Base-by-base conservation (phyloP, 2,888 invertebrate species). In the Isoperla grammatica region DNA sequence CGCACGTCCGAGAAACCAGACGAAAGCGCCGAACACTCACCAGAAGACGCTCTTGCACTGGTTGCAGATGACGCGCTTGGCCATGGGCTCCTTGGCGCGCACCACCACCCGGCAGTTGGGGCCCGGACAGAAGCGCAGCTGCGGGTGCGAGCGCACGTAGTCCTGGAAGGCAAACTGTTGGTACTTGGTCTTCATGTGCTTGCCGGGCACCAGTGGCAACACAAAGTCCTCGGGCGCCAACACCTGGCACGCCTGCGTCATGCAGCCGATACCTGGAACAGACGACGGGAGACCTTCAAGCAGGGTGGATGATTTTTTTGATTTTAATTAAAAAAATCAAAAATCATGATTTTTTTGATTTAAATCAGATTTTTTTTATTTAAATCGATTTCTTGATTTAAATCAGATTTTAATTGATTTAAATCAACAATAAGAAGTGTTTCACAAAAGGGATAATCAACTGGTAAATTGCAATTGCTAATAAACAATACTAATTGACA, bases 191-290 rank as follows among this genome's bases (percentile, higher is more conserved):
- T 94, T 80, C 72, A 95, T 29, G 29, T 29, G 79, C 49, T 84
- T 81, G 19, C 23, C 43, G 42, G 93, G 88, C 60, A 97, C 81
- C 71, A 95, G 82, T 60, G 87, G 87, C 61, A 95, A 78, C 15
- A 95, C 94, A 81, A 97, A 92, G 75, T 96, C 95, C 79, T 97
- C 97, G 6, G 96, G 94, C n/a, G 91, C 94, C 67, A 95, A 80
- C 42, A 97, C 87, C 72, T 89, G 88, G 77, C 99, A 99, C 65
- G 90, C 89, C 70, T 88, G 87, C 49, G 93, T 94, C 98, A 99
- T 99, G 76, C 99, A 99, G 71, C 94, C 90, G 69, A 99, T 95
- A 67, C 89, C 93, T 79, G 86, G 82, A 13, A 11, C 39, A 17
- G 12, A 63, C 59, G 8, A 29, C 29, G 8, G 29, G 8, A 29